phyloP scores from a whole-genome alignment of 2,888 invertebrate species.

The Acanthosepion lycidas region DNA sequence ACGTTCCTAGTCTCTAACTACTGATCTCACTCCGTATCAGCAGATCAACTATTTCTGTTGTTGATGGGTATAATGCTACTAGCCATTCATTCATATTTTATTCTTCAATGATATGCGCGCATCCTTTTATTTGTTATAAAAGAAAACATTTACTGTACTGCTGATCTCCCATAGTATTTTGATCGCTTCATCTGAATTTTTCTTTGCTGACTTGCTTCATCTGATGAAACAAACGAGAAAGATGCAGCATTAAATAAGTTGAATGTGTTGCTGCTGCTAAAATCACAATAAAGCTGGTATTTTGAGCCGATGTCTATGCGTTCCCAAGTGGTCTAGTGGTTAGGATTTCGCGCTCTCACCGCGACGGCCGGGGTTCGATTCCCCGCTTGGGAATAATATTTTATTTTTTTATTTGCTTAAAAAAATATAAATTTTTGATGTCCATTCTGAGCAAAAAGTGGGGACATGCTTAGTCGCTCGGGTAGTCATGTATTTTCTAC shows the following conservation, averaged over 20 bases:
- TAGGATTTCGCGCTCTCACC: conserved; percentile 33
- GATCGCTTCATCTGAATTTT: neutral
- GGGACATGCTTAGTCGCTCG: too few relatives aligned
- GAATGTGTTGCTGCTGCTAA: neutral
- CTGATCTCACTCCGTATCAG: neutral
- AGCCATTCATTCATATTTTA: too few relatives aligned
- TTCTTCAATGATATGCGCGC: too few relatives aligned
- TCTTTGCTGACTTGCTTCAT: neutral
- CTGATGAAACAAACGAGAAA: neutral
- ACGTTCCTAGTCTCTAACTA: too few relatives aligned
- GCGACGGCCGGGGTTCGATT: conserved; percentile 33
- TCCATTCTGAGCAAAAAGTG: too few relatives aligned
- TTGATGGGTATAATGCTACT: too few relatives aligned
- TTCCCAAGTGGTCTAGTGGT: conserved; percentile 33
- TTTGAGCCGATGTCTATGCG: neutral
- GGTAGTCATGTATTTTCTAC: too few relatives aligned
- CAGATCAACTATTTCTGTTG: too few relatives aligned
- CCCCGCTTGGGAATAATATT: neutral
- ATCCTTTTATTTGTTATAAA: neutral
- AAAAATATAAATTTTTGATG: too few relatives aligned
- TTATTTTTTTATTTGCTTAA: too few relatives aligned
- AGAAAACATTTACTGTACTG: neutral
- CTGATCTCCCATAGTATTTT: neutral
- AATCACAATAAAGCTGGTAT: neutral
- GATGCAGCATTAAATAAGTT: neutral